Conservation (phyloP, 2,797 vertebrate species). For the Capromys pilorides region DNA sequence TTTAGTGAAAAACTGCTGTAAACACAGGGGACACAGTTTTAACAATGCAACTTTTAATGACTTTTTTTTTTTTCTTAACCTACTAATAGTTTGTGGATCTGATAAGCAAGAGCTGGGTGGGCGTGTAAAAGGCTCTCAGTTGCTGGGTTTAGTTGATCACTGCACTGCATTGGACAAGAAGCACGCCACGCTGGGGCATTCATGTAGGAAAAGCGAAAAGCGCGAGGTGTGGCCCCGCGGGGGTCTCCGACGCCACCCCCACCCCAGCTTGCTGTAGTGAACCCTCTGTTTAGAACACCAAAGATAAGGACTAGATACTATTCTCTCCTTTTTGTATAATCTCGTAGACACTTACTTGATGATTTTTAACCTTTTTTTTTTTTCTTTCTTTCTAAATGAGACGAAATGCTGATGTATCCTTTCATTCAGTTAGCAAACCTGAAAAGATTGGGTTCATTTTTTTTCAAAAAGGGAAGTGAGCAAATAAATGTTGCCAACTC, state of each 20-base stretch:
- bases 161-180: slow-evolving; percentile 84
- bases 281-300: slow-evolving; percentile 89
- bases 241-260: slow-evolving; percentile 78
- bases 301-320: slow-evolving; percentile 89
- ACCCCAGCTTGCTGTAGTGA: slow-evolving; percentile 85
- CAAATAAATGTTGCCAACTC: slow-evolving; percentile 77
- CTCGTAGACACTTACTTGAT: slow-evolving; percentile 87
- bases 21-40: slow-evolving; percentile 89
- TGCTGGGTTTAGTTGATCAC: slow-evolving; percentile 87
- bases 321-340: slow-evolving; percentile 81
- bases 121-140: slow-evolving; percentile 83
- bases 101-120: slow-evolving; percentile 86
- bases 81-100: slow-evolving; percentile 90
- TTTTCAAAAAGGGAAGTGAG: slow-evolving; percentile 86
- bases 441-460: slow-evolving; percentile 83
- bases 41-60: slow-evolving; percentile 88
- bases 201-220: slow-evolving; percentile 83
- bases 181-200: slow-evolving; percentile 86
- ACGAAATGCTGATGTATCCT: slow-evolving; percentile 84
- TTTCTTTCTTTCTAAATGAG: slow-evolving; percentile 82
- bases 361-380: slow-evolving; percentile 80
- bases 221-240: slow-evolving; percentile 76
- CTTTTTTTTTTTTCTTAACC: slow-evolving; percentile 87
- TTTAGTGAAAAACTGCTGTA: slow-evolving; percentile 92
- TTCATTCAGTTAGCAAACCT: slow-evolving; percentile 82